These are phyloP conservation scores for Zalophus californianus DNA, from an alignment of 2,797 vertebrate genomes.

Conservation along the genomic window DNA sequence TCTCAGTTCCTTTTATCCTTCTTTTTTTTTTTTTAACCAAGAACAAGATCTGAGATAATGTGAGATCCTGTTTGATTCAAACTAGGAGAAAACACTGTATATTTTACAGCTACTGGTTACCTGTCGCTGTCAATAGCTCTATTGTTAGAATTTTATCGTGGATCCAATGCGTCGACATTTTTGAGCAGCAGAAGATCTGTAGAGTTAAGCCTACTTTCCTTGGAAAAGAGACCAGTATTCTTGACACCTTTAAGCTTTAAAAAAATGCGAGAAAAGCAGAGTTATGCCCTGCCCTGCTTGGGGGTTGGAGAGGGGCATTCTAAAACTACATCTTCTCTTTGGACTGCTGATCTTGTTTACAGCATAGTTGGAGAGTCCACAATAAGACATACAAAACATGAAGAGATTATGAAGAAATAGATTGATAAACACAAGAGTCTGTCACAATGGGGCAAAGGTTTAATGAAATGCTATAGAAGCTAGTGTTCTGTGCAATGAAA, in stretches of 20 bases:
- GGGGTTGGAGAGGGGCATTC: background rate
- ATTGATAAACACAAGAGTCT: background rate
- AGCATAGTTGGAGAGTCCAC: background rate
- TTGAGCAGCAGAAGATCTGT: background rate
- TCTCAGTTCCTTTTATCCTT: conserved; percentile 66
- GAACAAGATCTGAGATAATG: conserved; percentile 79
- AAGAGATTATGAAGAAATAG: background rate
- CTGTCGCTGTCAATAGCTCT: conserved; percentile 57
- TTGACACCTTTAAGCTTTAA: conserved; percentile 35
- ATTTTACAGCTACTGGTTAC: conserved; percentile 24
- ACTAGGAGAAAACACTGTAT: conserved; percentile 40
- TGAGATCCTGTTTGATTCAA: conserved; percentile 77
- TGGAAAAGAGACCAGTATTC: background rate
- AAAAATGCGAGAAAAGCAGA: background rate
- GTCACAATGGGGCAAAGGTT: background rate
- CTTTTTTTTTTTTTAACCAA: conserved; percentile 2
- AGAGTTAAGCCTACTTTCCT: conserved; percentile 21
- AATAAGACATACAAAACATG: background rate
- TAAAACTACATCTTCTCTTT: conserved; percentile 3
- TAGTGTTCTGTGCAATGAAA: background rate
- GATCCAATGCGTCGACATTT: background rate
- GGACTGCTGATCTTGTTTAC: background rate
- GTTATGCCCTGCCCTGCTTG: background rate
- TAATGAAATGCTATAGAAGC: background rate
- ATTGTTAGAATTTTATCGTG: conserved; percentile 12